Evolutionary conservation across 2,113 vertebrate species (phyloP), one percentile per base, ranked within the genome.

Genomic region (Etheostoma cragini): DNA sequence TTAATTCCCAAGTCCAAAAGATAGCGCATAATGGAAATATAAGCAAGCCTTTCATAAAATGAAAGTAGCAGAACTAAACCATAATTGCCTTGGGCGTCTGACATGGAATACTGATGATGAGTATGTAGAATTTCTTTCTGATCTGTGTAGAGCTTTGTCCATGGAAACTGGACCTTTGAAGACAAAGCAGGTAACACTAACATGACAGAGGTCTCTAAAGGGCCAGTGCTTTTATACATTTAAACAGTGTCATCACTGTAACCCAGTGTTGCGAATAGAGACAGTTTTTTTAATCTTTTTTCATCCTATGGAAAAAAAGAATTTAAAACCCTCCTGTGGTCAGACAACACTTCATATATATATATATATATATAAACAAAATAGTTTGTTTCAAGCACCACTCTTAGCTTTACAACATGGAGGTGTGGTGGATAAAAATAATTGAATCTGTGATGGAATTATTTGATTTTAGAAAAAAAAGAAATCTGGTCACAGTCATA

Each of bases 41-140:
- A 66, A 79, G 56, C 35, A 49, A 56, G 79, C 19, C 22, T 79
- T 67, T 88, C 76, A 85, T 88, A 57, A 21, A 70, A 80, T 53
- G 17, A 67, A 73, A 26, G 58, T 63, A 4, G 75, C 67, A 35
- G 8, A 82, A 35, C 69, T 24, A 35, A 62, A 60, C 26, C 54
- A 17, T 89, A 63, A 64, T 50, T 63, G n/a, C 65, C 22, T 61
- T 17, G 16, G 17, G 72, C 46, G 76, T 82, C 45, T 3, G 63
- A 69, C 52, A 26, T 17, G 6, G 16, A 57, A 75, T 52, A 45
- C 62, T 30, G 33, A 73, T 67, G 12, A 71, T 38, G 35, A 15
- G 19, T 52, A 46, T 78, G 57, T 63, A 0, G 58, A 16, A 38
- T 63, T 35, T 30, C 30, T 19, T 6, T 22, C 26, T 1, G 4